Conservation (phyloP, 2,113 vertebrate genomes). For the Philantomba maxwellii region DNA sequence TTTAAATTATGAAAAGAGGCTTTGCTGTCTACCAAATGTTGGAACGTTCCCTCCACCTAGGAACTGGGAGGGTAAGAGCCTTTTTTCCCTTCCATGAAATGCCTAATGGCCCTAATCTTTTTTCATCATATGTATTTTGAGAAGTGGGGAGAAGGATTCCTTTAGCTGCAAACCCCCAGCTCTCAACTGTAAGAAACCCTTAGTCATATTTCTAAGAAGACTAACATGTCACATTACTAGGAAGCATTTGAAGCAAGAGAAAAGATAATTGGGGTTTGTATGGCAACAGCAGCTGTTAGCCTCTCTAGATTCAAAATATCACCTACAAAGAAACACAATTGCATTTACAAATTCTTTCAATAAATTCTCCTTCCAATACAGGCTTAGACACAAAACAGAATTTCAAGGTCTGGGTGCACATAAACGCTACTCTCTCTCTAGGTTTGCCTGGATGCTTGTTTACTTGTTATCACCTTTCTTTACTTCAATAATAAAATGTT, state of each 20-base stretch:
- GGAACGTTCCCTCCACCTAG: background rate
- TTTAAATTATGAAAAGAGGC: background rate
- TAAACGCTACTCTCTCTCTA: background rate
- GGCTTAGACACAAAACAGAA: background rate
- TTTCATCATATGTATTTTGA: background rate
- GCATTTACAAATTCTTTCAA: background rate
- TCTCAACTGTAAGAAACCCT: background rate
- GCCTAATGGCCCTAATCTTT: background rate
- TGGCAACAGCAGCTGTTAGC: background rate
- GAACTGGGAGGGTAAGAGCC: background rate
- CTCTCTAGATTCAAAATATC: conserved; percentile 1
- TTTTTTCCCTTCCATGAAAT: background rate
- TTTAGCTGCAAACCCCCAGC: background rate
- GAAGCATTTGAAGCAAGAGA: background rate
- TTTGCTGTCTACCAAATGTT: background rate
- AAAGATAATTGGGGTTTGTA: background rate
- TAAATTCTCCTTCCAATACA: background rate
- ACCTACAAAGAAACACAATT: background rate
- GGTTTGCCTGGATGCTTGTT: background rate
- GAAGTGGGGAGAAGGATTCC: background rate
- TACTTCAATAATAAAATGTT: background rate
- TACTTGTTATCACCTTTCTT: background rate
- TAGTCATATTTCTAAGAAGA: background rate
- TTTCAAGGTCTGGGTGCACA: background rate
- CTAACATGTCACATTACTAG: background rate